Conservation (phyloP, 2,888 invertebrate species). For the Epinotia demarniana region DNA sequence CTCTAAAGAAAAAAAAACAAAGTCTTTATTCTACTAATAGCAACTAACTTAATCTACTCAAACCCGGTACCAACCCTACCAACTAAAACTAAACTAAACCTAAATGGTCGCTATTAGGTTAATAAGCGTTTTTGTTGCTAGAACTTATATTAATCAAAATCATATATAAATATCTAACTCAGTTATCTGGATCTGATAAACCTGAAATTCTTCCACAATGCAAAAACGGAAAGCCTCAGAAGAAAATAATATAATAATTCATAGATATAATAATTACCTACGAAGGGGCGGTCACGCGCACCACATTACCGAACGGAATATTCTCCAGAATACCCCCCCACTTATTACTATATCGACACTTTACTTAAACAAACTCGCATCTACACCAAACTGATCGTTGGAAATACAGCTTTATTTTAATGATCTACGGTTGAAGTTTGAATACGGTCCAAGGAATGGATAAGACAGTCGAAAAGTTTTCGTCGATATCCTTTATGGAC, state of each 20-base stretch:
- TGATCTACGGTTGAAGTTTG: background rate
- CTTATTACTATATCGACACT: constrained; percentile 32
- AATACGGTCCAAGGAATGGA: background rate
- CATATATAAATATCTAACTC: background rate
- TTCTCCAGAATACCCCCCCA: constrained; percentile 26
- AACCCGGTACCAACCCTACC: too few species aligned
- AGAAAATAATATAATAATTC: constrained; percentile 38
- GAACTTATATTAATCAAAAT: background rate
- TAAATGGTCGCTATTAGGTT: too few species aligned
- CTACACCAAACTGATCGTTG: background rate
- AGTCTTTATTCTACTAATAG: too few species aligned
- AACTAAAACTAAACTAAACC: too few species aligned
- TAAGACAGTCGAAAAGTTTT: background rate
- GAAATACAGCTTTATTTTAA: background rate
- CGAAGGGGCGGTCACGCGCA: constrained; percentile 51
- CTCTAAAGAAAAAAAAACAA: too few species aligned
- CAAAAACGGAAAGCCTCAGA: constrained; percentile 11
- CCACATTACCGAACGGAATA: constrained; percentile 49
- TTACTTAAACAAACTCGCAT: constrained; percentile 10
- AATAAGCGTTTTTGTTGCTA: background rate
- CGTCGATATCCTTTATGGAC: constrained; percentile 47
- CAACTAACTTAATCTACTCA: too few species aligned
- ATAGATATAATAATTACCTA: constrained; percentile 51
- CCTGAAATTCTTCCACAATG: background rate
- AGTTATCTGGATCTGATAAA: background rate